Evolutionary conservation across 2,888 invertebrate genomes (phyloP).

Genomic region (Eupithecia inturbata): DNA sequence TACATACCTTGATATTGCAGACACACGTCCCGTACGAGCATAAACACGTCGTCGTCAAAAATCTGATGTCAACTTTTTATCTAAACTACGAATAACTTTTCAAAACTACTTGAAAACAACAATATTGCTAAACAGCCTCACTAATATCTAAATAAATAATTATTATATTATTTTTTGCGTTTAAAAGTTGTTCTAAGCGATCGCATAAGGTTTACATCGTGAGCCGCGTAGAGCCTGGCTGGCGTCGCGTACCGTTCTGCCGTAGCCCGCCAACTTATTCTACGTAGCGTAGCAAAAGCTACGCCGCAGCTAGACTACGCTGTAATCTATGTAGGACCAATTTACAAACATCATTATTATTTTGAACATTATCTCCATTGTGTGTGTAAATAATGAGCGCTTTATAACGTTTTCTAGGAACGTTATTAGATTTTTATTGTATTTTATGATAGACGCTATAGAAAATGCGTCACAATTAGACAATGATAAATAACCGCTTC

Average conservation of each 20-base stretch:
- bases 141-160: slow-evolving; percentile 38
- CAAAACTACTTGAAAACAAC: slow-evolving; percentile 42
- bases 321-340: slow-evolving; percentile 13
- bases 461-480: background rate
- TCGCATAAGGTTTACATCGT: slow-evolving; percentile 55
- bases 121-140: slow-evolving; percentile 56
- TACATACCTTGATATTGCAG: slow-evolving; percentile 55
- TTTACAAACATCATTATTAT: slow-evolving; percentile 1
- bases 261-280: slow-evolving; percentile 54
- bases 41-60: slow-evolving; percentile 49
- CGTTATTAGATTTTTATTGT: background rate
- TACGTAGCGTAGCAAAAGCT: slow-evolving; percentile 47
- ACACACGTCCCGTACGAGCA: slow-evolving; percentile 49
- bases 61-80: slow-evolving; percentile 47
- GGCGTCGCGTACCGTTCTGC: slow-evolving; percentile 70
- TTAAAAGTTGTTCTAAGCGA: slow-evolving; percentile 50
- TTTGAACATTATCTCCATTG: background rate
- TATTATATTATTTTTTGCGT: slow-evolving; percentile 34
- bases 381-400: background rate
- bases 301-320: slow-evolving; percentile 17
- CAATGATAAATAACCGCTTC: background rate
- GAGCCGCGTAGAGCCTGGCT: slow-evolving; percentile 42
- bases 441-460: background rate
- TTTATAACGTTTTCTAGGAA: background rate
- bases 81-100: slow-evolving; percentile 55